These are phyloP conservation scores for Sthenelais limicola DNA, from an alignment of 2,888 invertebrate species.

Conservation along the genomic window DNA sequence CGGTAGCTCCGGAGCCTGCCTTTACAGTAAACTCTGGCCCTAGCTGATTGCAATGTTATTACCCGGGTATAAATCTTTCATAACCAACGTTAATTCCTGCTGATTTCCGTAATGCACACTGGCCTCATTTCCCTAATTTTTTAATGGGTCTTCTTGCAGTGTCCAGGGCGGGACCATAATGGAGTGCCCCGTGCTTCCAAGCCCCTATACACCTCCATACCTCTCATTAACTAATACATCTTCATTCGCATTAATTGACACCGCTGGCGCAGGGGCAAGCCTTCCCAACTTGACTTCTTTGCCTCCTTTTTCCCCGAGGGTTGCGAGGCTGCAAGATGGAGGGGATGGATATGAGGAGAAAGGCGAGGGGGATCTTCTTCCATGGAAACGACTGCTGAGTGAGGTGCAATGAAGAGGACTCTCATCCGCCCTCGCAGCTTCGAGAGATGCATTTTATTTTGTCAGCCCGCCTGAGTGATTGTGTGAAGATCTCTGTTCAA, in stretches of 20 bases:
- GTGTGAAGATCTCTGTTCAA: too few relatives aligned
- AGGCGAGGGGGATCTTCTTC: too few relatives aligned
- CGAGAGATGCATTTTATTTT: too few relatives aligned
- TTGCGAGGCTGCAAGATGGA: slow-evolving; percentile 17
- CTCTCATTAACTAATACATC: slow-evolving; percentile 33
- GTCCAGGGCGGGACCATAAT: slow-evolving; percentile 4
- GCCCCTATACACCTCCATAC: neutral
- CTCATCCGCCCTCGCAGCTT: too few relatives aligned
- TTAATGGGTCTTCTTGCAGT: slow-evolving; percentile 27
- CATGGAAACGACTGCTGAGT: neutral
- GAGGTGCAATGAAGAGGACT: too few relatives aligned
- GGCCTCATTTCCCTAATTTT: slow-evolving; percentile 38
- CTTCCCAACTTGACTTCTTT: slow-evolving; percentile 17
- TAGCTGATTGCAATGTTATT: slow-evolving; percentile 35
- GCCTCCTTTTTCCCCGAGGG: neutral
- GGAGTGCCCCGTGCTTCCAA: neutral
- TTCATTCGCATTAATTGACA: slow-evolving; percentile 34
- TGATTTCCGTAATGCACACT: slow-evolving; percentile 36
- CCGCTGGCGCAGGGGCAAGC: neutral
- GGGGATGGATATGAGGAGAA: too few relatives aligned
- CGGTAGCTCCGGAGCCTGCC: neutral
- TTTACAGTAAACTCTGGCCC: slow-evolving; percentile 7
- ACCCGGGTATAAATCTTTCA: slow-evolving; percentile 38
- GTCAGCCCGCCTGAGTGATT: too few relatives aligned
- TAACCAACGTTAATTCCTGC: slow-evolving; percentile 35